Evolutionary conservation across 2,888 invertebrate species (phyloP).

Genomic region (Ephialtes manifestator): DNA sequence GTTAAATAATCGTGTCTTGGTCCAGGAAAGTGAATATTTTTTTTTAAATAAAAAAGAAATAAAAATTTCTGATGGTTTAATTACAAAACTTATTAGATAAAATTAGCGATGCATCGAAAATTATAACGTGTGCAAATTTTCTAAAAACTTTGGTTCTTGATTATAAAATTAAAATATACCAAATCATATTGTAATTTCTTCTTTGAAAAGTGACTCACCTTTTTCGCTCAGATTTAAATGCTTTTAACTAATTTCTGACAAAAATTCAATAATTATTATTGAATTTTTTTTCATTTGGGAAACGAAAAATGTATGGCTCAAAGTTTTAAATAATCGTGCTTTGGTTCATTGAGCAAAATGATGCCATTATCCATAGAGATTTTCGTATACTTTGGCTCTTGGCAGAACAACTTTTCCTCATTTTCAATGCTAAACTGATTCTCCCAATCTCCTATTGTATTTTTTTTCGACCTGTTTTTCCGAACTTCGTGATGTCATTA

Average conservation of each 20-base stretch:
- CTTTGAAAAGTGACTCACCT: background rate
- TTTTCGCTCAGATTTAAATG: too few species aligned
- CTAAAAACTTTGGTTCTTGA: too few species aligned
- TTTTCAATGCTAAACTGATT: slow-evolving; percentile 65
- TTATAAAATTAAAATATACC: too few species aligned
- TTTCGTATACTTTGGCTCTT: slow-evolving; percentile 74
- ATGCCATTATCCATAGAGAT: slow-evolving; percentile 72
- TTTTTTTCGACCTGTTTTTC: slow-evolving; percentile 55
- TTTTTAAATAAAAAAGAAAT: slow-evolving; percentile 30
- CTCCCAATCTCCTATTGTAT: slow-evolving; percentile 8
- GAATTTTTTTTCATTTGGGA: too few species aligned
- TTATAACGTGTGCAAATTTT: too few species aligned
- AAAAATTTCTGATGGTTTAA: background rate
- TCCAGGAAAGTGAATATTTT: background rate
- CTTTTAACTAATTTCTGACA: too few species aligned
- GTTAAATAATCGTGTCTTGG: slow-evolving; percentile 61
- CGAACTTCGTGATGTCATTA: slow-evolving; percentile 48
- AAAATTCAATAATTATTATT: too few species aligned
- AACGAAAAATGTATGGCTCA: background rate
- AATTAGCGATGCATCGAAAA: too few species aligned
- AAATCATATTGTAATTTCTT: background rate
- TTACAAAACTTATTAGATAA: too few species aligned
- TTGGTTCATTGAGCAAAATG: slow-evolving; percentile 3
- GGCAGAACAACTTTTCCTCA: slow-evolving; percentile 78
- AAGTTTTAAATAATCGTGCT: slow-evolving; percentile 60